These are phyloP conservation scores for Ellobius talpinus DNA, from an alignment of 2,113 vertebrate genomes.

Conservation along the genomic window DNA sequence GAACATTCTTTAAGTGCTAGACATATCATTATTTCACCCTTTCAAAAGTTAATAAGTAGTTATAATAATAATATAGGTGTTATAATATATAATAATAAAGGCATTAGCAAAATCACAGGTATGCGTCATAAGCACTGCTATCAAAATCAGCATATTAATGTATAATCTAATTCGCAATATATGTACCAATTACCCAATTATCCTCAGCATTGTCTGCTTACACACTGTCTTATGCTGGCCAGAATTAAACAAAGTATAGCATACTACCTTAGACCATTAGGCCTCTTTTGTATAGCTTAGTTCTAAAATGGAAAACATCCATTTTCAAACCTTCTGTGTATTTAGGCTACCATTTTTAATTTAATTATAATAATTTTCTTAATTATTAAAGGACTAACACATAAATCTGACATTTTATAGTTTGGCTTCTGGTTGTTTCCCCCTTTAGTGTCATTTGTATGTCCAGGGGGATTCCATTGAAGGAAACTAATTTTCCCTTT, in stretches of 20 bases:
- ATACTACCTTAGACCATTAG: neutral
- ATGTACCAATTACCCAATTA: neutral
- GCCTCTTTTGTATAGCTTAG: neutral
- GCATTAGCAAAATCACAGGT: neutral
- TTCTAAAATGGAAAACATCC: neutral
- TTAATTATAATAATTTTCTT: neutral
- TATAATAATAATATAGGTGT: too few relatives aligned
- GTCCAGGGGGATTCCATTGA: neutral
- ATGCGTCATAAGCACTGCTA: neutral
- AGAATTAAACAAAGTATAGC: neutral
- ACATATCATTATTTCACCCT: neutral
- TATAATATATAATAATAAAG: neutral
- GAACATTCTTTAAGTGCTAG: neutral
- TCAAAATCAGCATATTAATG: neutral
- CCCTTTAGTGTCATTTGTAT: neutral
- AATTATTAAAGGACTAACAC: neutral
- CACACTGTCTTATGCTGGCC: neutral
- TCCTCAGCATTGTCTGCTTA: neutral
- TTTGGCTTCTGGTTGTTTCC: neutral
- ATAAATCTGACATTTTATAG: neutral
- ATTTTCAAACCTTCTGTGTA: neutral
- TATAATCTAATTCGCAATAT: neutral
- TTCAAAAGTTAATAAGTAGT: neutral
- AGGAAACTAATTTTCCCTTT: neutral
- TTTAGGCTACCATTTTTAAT: neutral